A percentile compares a stretch with the other conserved stretches of the same genome.
phyloP scores from a whole-genome alignment of 53 echinoderm and acorn worm genomes.

The Stichopus horrens region DNA sequence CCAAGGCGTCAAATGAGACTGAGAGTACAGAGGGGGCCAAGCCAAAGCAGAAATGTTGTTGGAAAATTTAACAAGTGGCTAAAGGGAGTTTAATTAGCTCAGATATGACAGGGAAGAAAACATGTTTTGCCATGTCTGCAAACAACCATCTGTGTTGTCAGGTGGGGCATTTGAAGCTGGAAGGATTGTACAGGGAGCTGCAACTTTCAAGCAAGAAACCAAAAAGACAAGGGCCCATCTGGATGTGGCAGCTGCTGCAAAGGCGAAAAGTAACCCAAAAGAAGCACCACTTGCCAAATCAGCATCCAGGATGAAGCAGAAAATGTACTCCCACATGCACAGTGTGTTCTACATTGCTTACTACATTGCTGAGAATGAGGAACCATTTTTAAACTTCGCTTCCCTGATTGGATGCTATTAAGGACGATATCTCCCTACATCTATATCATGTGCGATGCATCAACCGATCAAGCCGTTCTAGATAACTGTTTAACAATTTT shows the following conservation, averaged over 20 bases:
- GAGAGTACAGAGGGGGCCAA: too few relatives aligned
- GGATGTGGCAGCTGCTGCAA: not conserved
- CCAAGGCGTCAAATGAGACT: too few relatives aligned
- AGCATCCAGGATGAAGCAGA: conserved; percentile 7
- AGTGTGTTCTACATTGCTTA: not conserved
- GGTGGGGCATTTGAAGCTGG: not conserved
- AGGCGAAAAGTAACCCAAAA: conserved; percentile 12
- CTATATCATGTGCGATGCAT: conserved; percentile 20
- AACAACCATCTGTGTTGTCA: not conserved
- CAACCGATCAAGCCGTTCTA: conserved; percentile 1
- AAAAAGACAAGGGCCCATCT: not conserved
- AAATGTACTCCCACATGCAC: not conserved
- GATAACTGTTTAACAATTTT: conserved; percentile 37
- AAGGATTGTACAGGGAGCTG: conserved; percentile 11
- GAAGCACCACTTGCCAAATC: conserved; percentile 5
- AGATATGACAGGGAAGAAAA: not conserved
- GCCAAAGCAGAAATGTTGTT: not conserved
- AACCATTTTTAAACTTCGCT: not conserved
- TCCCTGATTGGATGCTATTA: not conserved
- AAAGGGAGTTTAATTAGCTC: not conserved
- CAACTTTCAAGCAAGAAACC: conserved; percentile 10
- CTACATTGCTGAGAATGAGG: conserved; percentile 13
- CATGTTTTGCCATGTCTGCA: conserved; percentile 23
- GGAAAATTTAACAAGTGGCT: conserved; percentile 31
- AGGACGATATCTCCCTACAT: not conserved